These are phyloP conservation scores for Ceratosolen fusciceps DNA, from an alignment of 1,140 invertebrate genomes.

Conservation along the genomic window DNA sequence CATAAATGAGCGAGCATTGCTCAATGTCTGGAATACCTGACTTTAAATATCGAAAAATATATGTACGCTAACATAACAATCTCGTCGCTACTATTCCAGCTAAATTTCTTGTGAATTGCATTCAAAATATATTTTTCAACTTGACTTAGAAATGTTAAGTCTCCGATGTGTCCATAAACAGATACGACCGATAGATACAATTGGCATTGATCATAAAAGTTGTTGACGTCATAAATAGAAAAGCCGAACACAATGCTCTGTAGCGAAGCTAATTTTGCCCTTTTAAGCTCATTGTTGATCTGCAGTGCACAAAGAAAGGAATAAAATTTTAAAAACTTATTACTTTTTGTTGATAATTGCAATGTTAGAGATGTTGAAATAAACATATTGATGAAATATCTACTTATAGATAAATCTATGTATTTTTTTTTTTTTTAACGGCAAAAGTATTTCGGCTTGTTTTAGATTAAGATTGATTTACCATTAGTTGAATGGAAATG, in stretches of 20 bases:
- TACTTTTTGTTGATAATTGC: too few relatives aligned
- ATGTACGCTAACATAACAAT: slow-evolving; percentile 46
- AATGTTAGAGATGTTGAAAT: too few relatives aligned
- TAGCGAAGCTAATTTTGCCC: slow-evolving; percentile 36
- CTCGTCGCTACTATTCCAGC: slow-evolving; percentile 50
- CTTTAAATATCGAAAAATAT: slow-evolving; percentile 52
- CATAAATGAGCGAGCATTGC: neutral
- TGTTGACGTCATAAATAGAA: neutral
- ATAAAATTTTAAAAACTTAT: too few relatives aligned
- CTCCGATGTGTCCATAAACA: slow-evolving; percentile 40
- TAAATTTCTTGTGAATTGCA: slow-evolving; percentile 34
- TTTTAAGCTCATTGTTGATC: slow-evolving; percentile 28
- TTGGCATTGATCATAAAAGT: slow-evolving; percentile 51
- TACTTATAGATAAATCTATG: too few relatives aligned
- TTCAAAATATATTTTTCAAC: slow-evolving; percentile 51
- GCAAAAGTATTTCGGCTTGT: too few relatives aligned
- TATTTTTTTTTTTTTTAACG: too few relatives aligned
- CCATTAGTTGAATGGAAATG: slow-evolving; percentile 37
- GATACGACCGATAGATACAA: slow-evolving; percentile 49
- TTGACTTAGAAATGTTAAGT: slow-evolving; percentile 11
- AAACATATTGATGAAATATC: too few relatives aligned
- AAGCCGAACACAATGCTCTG: slow-evolving; percentile 51
- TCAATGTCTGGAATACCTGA: slow-evolving; percentile 48
- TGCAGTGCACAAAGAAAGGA: neutral
- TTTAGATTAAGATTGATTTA: too few relatives aligned